These are phyloP conservation scores for Hylaeus volcanicus DNA, from an alignment of 1,140 invertebrate genomes.

Conservation along the genomic window DNA sequence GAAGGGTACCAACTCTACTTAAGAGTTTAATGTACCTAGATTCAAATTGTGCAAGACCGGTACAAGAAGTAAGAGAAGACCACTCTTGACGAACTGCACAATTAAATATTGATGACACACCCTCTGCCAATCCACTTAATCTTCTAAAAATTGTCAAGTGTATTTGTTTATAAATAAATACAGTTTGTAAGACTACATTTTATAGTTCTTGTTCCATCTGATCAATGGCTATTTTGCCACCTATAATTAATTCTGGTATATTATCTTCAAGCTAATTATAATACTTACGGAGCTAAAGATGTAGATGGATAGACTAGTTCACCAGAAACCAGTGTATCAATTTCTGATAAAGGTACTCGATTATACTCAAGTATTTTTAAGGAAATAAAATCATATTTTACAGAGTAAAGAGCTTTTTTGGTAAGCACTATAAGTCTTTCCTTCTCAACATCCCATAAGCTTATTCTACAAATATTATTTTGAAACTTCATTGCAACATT, in stretches of 20 bases:
- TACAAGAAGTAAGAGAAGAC: constrained; percentile 77
- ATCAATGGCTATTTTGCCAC: not conserved
- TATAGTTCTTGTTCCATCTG: not conserved
- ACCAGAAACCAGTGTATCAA: constrained; percentile 87
- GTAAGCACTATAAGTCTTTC: constrained; percentile 89
- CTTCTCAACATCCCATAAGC: constrained; percentile 92
- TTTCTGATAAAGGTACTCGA: constrained; percentile 84
- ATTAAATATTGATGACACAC: constrained; percentile 85
- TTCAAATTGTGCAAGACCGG: constrained; percentile 83
- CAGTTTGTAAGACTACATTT: constrained; percentile 21
- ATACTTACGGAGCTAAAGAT: constrained; percentile 90
- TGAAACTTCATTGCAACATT: not conserved
- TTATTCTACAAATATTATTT: constrained; percentile 84
- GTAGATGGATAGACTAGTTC: constrained; percentile 89
- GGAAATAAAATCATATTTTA: constrained; percentile 93
- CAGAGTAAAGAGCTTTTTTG: constrained; percentile 85
- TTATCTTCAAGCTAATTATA: not conserved
- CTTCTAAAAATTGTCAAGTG: constrained; percentile 78
- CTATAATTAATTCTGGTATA: not conserved
- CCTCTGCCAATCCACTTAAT: constrained; percentile 86
- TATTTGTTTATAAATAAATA: constrained; percentile 15
- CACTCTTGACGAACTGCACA: constrained; percentile 85
- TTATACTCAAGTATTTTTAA: constrained; percentile 86
- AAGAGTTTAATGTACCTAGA: constrained; percentile 80
- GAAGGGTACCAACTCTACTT: not conserved